Evolutionary conservation across 2,113 vertebrate species (phyloP), one percentile per base, ranked within the genome.

Genomic region (Psettodes erumei): DNA sequence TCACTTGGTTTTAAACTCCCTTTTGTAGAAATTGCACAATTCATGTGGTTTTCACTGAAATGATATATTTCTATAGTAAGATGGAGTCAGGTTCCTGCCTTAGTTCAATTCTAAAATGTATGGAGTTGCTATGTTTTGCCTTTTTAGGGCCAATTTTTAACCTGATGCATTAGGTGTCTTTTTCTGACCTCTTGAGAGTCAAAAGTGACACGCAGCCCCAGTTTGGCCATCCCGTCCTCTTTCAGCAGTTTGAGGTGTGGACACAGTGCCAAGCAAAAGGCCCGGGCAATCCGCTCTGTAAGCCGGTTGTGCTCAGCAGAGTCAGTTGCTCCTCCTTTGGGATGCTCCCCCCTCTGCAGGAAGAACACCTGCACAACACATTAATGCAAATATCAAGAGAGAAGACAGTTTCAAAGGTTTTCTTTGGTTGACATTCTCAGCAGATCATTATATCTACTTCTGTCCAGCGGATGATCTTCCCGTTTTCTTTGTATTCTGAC

Each of bases 381-480:
- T 1, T 35, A 10, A 72, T 8, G 32, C 6, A 15, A 5, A 61
- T 32, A 16, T 61, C 30, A 60, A 35, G n/a, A 0, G 9, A 2
- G 3, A 38, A 54, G 16, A 35, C 28, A 0, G 13, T 42, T 58
- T 61, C 13, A 40, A n/a, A n/a, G 35, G 25, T 8, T 16, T 6
- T 65, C n/a, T 8, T 30, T 4, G 21, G 19, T 15, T n/a, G 13
- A 19, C 38, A 35, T 56, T 51, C 55, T 21, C n/a, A 54, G 2
- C n/a, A 30, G 35, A 50, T 67, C 11, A 30, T 47, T 6, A 21
- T 7, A 55, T 33, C 71, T 87, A 98, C 98, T 95, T 99, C 98
- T 62, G 96, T 99, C 98, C 98, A 99, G 60, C 96, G 95, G 82
- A 99, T 98, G 87, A 98, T 96, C 90, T 99, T 99, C 23, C 98